phyloP scores from a whole-genome alignment of 2,888 invertebrate species.

The Tachina fera region DNA sequence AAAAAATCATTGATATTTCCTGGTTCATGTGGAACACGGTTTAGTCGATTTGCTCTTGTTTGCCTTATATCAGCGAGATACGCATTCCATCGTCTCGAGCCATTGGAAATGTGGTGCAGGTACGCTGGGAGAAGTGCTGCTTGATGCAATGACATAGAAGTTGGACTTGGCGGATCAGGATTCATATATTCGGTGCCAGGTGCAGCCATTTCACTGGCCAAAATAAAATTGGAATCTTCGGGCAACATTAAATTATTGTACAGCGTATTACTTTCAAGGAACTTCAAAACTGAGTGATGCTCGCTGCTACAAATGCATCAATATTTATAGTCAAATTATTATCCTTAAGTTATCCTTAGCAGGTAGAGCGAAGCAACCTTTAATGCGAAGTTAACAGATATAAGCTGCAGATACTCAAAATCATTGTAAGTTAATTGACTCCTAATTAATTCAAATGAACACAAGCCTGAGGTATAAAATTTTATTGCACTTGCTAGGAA shows the following conservation, averaged over 20 bases:
- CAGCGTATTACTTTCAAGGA: neutral
- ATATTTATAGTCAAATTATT: neutral
- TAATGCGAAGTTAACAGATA: neutral
- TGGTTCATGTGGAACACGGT: too few relatives aligned
- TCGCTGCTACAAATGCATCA: neutral
- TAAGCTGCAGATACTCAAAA: neutral
- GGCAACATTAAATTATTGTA: constrained; percentile 21
- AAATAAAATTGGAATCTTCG: neutral
- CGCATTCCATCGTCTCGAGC: neutral
- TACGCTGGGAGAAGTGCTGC: neutral
- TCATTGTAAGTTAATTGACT: neutral
- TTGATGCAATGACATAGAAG: too few relatives aligned
- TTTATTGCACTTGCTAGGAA: neutral
- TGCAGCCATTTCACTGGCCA: neutral
- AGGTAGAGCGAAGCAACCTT: neutral
- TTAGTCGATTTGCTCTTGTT: too few relatives aligned
- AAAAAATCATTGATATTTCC: too few relatives aligned
- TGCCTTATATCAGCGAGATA: too few relatives aligned
- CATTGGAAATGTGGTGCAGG: neutral
- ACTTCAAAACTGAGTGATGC: constrained; percentile 23
- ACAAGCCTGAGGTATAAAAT: neutral
- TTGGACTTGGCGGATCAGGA: too few relatives aligned
- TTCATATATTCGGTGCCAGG: too few relatives aligned
- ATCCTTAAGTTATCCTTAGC: too few relatives aligned
- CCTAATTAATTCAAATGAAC: neutral